Percentiles rank a stretch among this genome's conserved stretches.
phyloP scores from a whole-genome alignment of 2,888 invertebrate species.

The Andricus quercusramuli region DNA sequence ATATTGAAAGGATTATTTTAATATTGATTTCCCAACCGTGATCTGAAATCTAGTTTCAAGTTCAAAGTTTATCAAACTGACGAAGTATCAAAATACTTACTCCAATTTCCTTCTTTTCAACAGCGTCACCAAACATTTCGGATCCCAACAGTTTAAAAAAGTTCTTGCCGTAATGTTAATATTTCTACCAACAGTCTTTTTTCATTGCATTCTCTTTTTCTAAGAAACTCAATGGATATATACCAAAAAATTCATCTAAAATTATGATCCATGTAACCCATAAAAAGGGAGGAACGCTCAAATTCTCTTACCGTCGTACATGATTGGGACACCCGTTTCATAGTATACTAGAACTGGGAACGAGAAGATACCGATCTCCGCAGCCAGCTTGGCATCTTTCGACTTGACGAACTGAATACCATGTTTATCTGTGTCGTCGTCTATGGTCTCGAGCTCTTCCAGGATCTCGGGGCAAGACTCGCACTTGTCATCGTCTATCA shows the following conservation, averaged over 20 bases:
- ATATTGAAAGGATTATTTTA: too few species aligned
- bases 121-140: too few species aligned
- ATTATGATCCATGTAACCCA: background rate
- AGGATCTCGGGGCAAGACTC: conserved; percentile 91
- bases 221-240: conserved; percentile 4
- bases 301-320: conserved; percentile 92
- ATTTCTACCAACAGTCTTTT: background rate
- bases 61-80: too few species aligned
- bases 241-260: conserved; percentile 21
- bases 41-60: too few species aligned
- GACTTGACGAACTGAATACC: conserved; percentile 97
- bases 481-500: conserved; percentile 89
- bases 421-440: conserved; percentile 94
- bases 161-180: background rate
- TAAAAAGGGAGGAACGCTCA: conserved; percentile 17
- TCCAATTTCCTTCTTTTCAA: too few species aligned
- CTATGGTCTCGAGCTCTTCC: conserved; percentile 94
- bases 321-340: conserved; percentile 95
- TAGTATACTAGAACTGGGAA: conserved; percentile 96
- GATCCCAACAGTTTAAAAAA: too few species aligned
- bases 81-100: too few species aligned
- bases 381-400: conserved; percentile 92
- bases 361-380: conserved; percentile 94
- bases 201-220: background rate
- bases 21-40: too few species aligned